Percentiles rank a stretch among this genome's conserved stretches.
phyloP scores from a whole-genome alignment of 1,140 invertebrate genomes.

The Drosophila ficusphila region DNA sequence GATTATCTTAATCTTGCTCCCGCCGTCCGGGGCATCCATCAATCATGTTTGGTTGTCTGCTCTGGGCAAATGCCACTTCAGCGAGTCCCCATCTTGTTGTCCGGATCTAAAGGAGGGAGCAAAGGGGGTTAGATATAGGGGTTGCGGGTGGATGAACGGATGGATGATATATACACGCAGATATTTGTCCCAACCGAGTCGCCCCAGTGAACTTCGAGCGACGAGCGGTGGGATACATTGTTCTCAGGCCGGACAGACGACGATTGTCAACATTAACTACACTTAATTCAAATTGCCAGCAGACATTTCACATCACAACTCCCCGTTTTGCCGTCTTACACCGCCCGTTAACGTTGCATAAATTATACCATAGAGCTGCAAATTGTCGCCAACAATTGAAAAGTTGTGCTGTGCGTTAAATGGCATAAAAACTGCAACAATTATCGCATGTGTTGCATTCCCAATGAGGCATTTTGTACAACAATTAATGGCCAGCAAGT shows the following conservation, averaged over 20 bases:
- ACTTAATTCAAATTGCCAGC: slow-evolving; percentile 77
- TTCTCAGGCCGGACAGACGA: slow-evolving; percentile 45
- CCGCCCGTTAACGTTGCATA: slow-evolving; percentile 30
- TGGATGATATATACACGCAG: neutral
- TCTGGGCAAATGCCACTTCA: slow-evolving; percentile 56
- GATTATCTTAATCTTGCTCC: slow-evolving; percentile 77
- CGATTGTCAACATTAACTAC: slow-evolving; percentile 78
- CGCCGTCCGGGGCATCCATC: slow-evolving; percentile 51
- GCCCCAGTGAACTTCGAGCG: slow-evolving; percentile 23
- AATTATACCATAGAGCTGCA: slow-evolving; percentile 44
- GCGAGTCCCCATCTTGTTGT: slow-evolving; percentile 21
- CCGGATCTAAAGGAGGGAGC: neutral
- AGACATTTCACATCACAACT: slow-evolving; percentile 24
- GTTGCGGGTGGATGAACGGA: slow-evolving; percentile 10
- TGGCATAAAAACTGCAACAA: slow-evolving; percentile 45
- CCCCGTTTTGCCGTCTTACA: neutral
- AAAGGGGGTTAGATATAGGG: slow-evolving; percentile 40
- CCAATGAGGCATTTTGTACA: slow-evolving; percentile 23
- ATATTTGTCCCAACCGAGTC: slow-evolving; percentile 5
- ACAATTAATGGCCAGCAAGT: slow-evolving; percentile 40
- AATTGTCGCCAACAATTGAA: slow-evolving; percentile 46
- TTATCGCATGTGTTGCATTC: slow-evolving; percentile 42
- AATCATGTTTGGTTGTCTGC: slow-evolving; percentile 62
- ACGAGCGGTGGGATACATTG: slow-evolving; percentile 25
- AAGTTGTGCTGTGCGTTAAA: slow-evolving; percentile 37